Evolutionary conservation across 2,888 invertebrate species (phyloP), one percentile per base, ranked within the genome.

Genomic region (Epirrhoe tristata): DNA sequence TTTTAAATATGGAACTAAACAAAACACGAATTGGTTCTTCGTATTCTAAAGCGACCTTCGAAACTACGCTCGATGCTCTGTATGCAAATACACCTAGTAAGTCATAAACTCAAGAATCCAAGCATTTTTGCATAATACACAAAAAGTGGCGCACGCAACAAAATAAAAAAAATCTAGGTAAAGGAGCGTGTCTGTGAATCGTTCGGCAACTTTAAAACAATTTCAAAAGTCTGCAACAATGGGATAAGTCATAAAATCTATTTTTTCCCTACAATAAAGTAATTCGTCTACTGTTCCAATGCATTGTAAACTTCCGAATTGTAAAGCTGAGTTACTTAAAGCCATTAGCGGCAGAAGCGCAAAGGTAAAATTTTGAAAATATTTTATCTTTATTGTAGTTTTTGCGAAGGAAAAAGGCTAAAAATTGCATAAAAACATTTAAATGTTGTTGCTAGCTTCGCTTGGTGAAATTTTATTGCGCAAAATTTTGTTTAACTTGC

Each of bases 271-370:
- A 84, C 86, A 91, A 91, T 92, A 91, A 89, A 88, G 80, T 84
- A 81, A 92, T 91, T 88, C 79, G 82, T 87, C 93, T 92, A 92
- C 92, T 89, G 93, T 89, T 84, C 82, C 77, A 76, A 69, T 64
- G 80, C 71, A 87, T 90, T 89, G 89, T 90, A 85, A 87, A 91
- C 89, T 89, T 88, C 90, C 88, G 88, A 91, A 88, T 88, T 88
- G 86, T 88, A 86, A 83, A 83, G 83, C 68, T 58, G 66, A 81
- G 81, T 85, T 83, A 76, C 83, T 81, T 69, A 74, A 69, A 75
- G 56, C 81, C 78, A 90, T 91, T 91, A 90, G 90, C 92, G 93
- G 91, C 89, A 59, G 54, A 71, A 74, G 69, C 73, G 73, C 76
- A 82, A 81, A 79, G 75, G 67, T 69, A 71, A 70, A 70, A 74